phyloP scores from a whole-genome alignment of 2,797 vertebrate genomes.

The Poecilia wingei region DNA sequence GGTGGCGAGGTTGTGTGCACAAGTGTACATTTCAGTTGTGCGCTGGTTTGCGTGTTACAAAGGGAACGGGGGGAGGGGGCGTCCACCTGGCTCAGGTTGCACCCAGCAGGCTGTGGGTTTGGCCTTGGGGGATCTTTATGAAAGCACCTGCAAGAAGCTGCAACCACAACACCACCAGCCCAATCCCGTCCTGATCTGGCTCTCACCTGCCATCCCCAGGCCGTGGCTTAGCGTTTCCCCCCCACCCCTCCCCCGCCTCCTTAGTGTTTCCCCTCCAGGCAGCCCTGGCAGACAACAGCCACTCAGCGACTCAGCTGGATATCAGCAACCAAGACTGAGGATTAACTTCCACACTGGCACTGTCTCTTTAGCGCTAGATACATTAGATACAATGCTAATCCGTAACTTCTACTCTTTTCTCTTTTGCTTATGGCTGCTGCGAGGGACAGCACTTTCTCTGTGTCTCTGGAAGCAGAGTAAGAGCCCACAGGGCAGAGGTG shows the following conservation, averaged over 20 bases:
- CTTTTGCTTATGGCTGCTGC: constrained; percentile 58
- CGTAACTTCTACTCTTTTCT: constrained; percentile 55
- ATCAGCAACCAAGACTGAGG: constrained; percentile 66
- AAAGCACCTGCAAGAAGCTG: constrained; percentile 66
- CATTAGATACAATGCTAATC: constrained; percentile 76
- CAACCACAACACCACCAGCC: constrained; percentile 41
- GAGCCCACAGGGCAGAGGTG: constrained; percentile 20
- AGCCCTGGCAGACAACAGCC: constrained; percentile 56
- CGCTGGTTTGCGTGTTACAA: constrained; percentile 48
- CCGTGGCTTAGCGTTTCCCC: constrained; percentile 3
- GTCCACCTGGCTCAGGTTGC: constrained; percentile 71
- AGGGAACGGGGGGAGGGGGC: constrained; percentile 39
- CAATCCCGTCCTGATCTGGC: constrained; percentile 30
- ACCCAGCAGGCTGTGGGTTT: constrained; percentile 44
- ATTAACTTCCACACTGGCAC: constrained; percentile 67
- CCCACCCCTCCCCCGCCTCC: neutral
- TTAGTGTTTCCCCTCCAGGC: constrained; percentile 23
- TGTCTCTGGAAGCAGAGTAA: constrained; percentile 16
- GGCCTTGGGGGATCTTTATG: constrained; percentile 52
- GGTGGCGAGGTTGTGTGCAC: constrained; percentile 21
- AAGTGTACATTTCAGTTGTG: constrained; percentile 53
- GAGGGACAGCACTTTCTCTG: constrained; percentile 53
- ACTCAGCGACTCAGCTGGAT: constrained; percentile 70
- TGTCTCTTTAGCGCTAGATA: constrained; percentile 69
- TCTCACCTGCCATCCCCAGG: constrained; percentile 51